phyloP scores from a whole-genome alignment of 2,888 invertebrate genomes.

The Macropis europaea region DNA sequence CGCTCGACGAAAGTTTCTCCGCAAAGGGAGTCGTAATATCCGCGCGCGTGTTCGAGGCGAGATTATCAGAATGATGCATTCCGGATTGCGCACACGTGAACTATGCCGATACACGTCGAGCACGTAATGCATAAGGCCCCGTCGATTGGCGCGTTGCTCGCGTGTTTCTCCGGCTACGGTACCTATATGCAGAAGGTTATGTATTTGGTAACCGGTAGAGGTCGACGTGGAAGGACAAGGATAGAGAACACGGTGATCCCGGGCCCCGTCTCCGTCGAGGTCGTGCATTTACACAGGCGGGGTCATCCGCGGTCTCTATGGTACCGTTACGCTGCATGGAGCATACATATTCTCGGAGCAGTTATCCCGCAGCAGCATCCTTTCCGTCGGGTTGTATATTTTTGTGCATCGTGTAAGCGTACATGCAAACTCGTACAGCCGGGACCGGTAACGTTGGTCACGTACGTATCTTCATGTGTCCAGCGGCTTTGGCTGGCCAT shows the following conservation, averaged over 20 bases:
- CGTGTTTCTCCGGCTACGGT: slow-evolving; percentile 64
- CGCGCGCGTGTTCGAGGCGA: slow-evolving; percentile 23
- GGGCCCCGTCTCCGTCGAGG: slow-evolving; percentile 69
- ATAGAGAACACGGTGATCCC: slow-evolving; percentile 44
- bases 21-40: too few relatives aligned
- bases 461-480: slow-evolving; percentile 62
- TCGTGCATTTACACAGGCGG: slow-evolving; percentile 77
- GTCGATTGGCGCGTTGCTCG: slow-evolving; percentile 54
- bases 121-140: slow-evolving; percentile 39
- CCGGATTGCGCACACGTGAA: slow-evolving; percentile 20
- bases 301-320: slow-evolving; percentile 74
- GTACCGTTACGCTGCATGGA: slow-evolving; percentile 74
- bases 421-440: slow-evolving; percentile 5
- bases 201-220: slow-evolving; percentile 25
- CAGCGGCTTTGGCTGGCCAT: slow-evolving; percentile 63
- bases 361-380: slow-evolving; percentile 52
- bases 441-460: slow-evolving; percentile 54
- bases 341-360: slow-evolving; percentile 69
- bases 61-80: slow-evolving; percentile 49
- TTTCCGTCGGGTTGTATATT: slow-evolving; percentile 47
- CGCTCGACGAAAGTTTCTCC: too few relatives aligned
- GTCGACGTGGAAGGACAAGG: neutral
- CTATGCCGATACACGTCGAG: slow-evolving; percentile 12
- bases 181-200: slow-evolving; percentile 43
- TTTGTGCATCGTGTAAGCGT: slow-evolving; percentile 44